These are phyloP conservation scores for Acleris holmiana DNA, from an alignment of 2,888 invertebrate genomes.

Conservation along the genomic window DNA sequence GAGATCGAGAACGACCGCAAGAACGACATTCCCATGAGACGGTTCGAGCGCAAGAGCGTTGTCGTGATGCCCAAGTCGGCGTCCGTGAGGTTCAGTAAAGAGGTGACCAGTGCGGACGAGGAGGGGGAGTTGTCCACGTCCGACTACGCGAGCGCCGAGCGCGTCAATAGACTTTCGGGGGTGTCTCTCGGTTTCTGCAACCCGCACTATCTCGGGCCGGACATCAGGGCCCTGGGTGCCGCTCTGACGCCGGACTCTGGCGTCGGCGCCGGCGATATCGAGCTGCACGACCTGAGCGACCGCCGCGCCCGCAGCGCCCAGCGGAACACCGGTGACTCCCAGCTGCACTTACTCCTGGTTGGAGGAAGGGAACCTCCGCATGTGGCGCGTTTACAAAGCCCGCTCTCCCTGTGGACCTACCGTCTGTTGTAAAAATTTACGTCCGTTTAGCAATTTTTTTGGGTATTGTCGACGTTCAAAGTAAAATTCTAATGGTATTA, in stretches of 20 bases:
- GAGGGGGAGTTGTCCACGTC: conserved; percentile 87
- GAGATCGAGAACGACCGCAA: conserved; percentile 47
- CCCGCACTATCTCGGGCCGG: conserved; percentile 90
- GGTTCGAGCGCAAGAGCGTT: conserved; percentile 65
- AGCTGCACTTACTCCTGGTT: conserved; percentile 64
- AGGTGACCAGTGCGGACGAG: conserved; percentile 78
- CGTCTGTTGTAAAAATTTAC: conserved; percentile 73
- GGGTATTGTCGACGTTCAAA: not conserved
- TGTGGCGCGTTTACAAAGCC: conserved; percentile 89
- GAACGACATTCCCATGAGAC: conserved; percentile 80
- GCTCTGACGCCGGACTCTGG: conserved; percentile 87
- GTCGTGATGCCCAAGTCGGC: conserved; percentile 84
- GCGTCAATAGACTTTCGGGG: conserved; percentile 83
- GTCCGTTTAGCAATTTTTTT: conserved; percentile 4
- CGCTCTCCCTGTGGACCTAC: conserved; percentile 91
- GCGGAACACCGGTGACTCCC: conserved; percentile 46
- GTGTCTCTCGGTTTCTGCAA: conserved; percentile 88
- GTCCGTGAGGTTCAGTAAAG: conserved; percentile 83
- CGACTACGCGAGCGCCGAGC: conserved; percentile 90
- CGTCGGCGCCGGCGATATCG: conserved; percentile 78
- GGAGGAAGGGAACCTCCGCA: conserved; percentile 78
- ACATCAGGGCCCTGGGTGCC: conserved; percentile 88
- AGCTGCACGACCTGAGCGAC: conserved; percentile 65
- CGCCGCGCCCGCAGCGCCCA: conserved; percentile 47
- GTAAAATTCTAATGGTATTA: not conserved